Percentiles rank a stretch among this genome's conserved stretches.
Conservation (phyloP, 1,140 invertebrate species). For the Macrocentrus cingulum region DNA sequence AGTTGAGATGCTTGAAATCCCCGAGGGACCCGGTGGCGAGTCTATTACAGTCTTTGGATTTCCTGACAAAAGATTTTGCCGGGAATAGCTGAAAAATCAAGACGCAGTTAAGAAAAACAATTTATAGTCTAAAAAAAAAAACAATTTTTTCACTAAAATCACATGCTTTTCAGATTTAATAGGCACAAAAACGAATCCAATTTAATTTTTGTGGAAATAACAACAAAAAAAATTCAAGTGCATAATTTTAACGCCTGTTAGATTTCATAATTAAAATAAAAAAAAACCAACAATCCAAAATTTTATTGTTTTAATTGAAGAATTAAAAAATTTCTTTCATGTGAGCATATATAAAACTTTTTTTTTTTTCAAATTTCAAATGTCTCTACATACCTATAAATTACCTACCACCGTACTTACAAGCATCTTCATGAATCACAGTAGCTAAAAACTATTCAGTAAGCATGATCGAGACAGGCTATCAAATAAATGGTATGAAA, state of each 20-base stretch:
- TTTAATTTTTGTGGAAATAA: too few relatives aligned
- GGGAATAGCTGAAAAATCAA: conserved; percentile 70
- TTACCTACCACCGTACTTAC: conserved; percentile 41
- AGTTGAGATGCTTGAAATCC: conserved; percentile 34
- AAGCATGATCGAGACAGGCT: too few relatives aligned
- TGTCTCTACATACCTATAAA: conserved; percentile 37
- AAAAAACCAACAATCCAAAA: too few relatives aligned
- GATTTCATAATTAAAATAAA: too few relatives aligned
- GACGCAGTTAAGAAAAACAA: conserved; percentile 16
- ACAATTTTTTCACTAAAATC: too few relatives aligned
- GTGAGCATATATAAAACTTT: too few relatives aligned
- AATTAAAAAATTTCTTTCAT: too few relatives aligned
- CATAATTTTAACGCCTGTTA: too few relatives aligned
- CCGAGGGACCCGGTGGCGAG: conserved; percentile 28
- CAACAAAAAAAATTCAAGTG: too few relatives aligned
- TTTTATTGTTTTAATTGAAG: too few relatives aligned
- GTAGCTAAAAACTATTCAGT: conserved; percentile 31
- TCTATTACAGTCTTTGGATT: conserved; percentile 67
- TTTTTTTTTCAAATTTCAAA: neutral
- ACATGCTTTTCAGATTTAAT: too few relatives aligned
- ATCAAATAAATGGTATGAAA: conserved; percentile 15
- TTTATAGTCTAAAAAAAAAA: conserved; percentile 10
- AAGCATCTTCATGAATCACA: conserved; percentile 31
- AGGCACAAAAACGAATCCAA: too few relatives aligned
- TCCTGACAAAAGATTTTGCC: conserved; percentile 81